These are phyloP conservation scores for Axea sp. DNA, from an alignment of 2,888 invertebrate genomes.

Conservation along the genomic window DNA sequence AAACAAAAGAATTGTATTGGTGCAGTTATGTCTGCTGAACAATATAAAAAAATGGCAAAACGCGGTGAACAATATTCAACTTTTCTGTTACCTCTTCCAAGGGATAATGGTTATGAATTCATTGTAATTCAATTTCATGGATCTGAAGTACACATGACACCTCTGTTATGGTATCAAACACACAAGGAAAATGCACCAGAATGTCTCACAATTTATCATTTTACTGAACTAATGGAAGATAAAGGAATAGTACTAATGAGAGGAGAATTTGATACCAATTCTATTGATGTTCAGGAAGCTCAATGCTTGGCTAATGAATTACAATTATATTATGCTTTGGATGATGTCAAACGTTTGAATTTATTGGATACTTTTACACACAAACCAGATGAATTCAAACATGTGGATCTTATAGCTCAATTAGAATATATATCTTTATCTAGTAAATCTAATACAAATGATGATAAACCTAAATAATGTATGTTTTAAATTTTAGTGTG, in stretches of 20 bases:
- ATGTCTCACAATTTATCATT: constrained; percentile 89
- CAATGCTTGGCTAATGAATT: constrained; percentile 92
- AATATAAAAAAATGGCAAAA: constrained; percentile 82
- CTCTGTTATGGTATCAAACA: constrained; percentile 90
- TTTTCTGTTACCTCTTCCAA: constrained; percentile 90
- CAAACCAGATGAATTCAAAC: constrained; percentile 87
- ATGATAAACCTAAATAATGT: too few relatives aligned
- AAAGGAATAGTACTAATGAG: constrained; percentile 91
- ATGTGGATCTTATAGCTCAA: constrained; percentile 89
- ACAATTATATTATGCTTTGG: constrained; percentile 88
- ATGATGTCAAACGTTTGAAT: constrained; percentile 82
- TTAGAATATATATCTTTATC: constrained; percentile 83
- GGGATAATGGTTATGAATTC: constrained; percentile 92
- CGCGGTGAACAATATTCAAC: constrained; percentile 83
- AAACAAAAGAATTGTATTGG: constrained; percentile 87
- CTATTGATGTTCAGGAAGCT: constrained; percentile 88
- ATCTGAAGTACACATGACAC: constrained; percentile 90
- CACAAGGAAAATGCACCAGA: constrained; percentile 94
- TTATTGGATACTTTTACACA: constrained; percentile 86
- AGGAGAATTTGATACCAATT: constrained; percentile 91
- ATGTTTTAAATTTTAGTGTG: too few relatives aligned
- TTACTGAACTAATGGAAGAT: constrained; percentile 85
- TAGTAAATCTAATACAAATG: background rate
- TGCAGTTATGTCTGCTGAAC: constrained; percentile 84
- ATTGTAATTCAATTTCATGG: constrained; percentile 87